phyloP scores from a whole-genome alignment of 2,113 vertebrate genomes.

The Poecile atricapillus region DNA sequence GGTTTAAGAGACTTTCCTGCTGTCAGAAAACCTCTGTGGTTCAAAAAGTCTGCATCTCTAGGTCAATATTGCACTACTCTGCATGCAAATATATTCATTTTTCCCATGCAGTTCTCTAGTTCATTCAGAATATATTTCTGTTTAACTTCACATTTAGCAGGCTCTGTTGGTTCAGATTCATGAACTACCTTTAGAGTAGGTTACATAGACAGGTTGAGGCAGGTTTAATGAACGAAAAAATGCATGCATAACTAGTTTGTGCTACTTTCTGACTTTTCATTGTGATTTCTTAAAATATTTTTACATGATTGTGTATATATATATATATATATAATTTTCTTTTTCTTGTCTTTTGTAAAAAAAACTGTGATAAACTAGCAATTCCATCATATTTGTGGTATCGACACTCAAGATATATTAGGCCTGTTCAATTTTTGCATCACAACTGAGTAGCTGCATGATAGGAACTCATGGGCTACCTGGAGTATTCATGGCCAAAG shows the following conservation, averaged over 20 bases:
- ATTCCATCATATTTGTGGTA: not conserved
- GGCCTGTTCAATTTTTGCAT: not conserved
- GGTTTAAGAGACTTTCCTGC: not conserved
- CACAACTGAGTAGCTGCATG: not conserved
- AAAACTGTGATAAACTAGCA: not conserved
- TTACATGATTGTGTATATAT: not conserved
- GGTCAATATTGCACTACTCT: not conserved
- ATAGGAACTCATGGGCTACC: not conserved
- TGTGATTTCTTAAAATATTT: not conserved
- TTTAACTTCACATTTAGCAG: not conserved
- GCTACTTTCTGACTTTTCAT: not conserved
- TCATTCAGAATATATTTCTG: not conserved
- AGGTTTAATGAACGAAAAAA: not conserved
- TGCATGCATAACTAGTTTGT: not conserved
- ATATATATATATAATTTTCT: no score
- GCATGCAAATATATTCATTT: not conserved
- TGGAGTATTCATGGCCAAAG: not conserved
- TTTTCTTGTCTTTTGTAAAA: not conserved
- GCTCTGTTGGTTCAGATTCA: not conserved
- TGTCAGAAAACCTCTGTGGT: not conserved
- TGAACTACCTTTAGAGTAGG: not conserved
- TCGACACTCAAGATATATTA: not conserved
- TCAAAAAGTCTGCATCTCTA: not conserved
- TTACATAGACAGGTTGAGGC: not conserved
- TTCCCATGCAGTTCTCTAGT: not conserved